Evolutionary conservation across 2,888 invertebrate genomes (phyloP), one percentile per base, ranked within the genome.

Genomic region (Andrena fulva): DNA sequence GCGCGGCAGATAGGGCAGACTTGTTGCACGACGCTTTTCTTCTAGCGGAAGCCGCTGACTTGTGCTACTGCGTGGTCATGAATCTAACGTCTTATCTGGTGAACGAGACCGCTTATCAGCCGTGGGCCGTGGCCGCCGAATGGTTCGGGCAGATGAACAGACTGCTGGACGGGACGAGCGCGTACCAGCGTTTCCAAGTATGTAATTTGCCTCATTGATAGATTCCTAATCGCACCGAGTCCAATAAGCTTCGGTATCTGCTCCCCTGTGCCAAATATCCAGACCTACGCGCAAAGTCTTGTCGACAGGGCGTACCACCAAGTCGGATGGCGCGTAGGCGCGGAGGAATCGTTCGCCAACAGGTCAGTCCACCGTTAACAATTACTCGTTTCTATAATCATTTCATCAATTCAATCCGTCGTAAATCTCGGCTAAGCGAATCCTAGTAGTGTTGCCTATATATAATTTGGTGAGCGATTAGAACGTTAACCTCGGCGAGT

Each of bases 11-110:
- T 64, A 80, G 88, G 70, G 88, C 88, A 1, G 88, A 89, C 64
- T 75, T 89, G 59, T 77, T 89, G 64, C 89, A 89, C 82, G 85
- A 89, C 20, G 82, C 89, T 27, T 82, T 89, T 54, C 76, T 85
- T 31, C 62, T 89, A 59, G 87, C 86, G 16, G 87, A 83, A 52
- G 76, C 86, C 42, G 59, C 77, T 1, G 69, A 82, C 69, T 69
- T 87, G 12, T 35, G 63, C 52, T 88, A 85, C 29, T 42, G 48
- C 10, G 16, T 48, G 12, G 80, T 82, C 2, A 78, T 88, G 52
- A 87, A 82, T 48, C 63, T 89, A 64, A 82, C 87, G 4, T 84
- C 66, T 35, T 90, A 89, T 72, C 79, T 90, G 10, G 16, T n/a
- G 10, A 76, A 80, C 20, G 89, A 89, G 33, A 81, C 71, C 0